Percentiles rank a stretch among this genome's conserved stretches.
Conservation (phyloP, 2,113 vertebrate genomes). For the Gallinago undulata region DNA sequence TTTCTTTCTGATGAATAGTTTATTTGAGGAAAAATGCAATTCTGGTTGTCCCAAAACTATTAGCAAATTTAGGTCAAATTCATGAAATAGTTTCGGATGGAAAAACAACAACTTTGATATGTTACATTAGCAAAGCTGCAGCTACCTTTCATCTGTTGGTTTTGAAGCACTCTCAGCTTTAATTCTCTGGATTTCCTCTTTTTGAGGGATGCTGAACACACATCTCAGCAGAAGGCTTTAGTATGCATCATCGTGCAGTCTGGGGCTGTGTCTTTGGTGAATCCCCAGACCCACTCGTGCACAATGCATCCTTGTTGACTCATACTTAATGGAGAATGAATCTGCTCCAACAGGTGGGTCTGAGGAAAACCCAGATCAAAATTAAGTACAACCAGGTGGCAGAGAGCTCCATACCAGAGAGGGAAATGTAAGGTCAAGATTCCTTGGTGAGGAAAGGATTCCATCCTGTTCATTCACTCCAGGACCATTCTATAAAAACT, state of each 20-base stretch:
- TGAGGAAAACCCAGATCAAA: background rate
- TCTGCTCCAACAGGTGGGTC: background rate
- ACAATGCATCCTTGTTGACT: background rate
- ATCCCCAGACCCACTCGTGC: background rate
- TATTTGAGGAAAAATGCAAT: slow-evolving; percentile 58
- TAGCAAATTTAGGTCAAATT: slow-evolving; percentile 60
- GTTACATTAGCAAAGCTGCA: slow-evolving; percentile 23
- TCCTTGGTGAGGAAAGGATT: background rate
- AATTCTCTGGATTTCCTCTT: background rate
- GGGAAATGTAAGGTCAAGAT: background rate
- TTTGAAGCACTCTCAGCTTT: background rate
- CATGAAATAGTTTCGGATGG: slow-evolving; percentile 48
- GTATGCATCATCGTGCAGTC: background rate
- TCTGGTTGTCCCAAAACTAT: slow-evolving; percentile 55
- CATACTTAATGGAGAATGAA: background rate
- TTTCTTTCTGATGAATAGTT: slow-evolving; percentile 60
- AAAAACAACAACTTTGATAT: background rate
- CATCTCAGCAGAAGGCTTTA: background rate
- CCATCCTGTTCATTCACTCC: background rate
- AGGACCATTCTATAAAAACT: background rate
- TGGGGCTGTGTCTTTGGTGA: background rate
- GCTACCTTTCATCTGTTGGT: slow-evolving; percentile 1
- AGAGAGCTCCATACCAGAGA: background rate
- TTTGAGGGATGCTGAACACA: background rate
- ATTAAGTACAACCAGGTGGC: background rate